phyloP scores from a whole-genome alignment of 1,140 invertebrate genomes.

The Paraescarpia echinospica region DNA sequence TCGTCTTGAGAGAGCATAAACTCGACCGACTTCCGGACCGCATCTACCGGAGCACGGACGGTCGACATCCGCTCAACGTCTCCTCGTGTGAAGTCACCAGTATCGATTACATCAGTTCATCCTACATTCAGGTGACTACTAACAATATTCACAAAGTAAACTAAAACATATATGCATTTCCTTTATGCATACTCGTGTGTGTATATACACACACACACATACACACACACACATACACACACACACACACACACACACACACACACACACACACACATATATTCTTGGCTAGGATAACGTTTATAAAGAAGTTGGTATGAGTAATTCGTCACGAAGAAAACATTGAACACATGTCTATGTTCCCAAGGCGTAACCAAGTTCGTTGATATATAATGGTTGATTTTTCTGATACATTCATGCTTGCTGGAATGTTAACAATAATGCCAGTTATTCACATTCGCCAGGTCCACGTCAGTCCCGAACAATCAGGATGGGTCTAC shows the following conservation, averaged over 20 bases:
- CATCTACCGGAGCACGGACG: slow-evolving; percentile 36
- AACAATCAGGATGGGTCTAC: slow-evolving; percentile 21
- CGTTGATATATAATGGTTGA: too few species aligned
- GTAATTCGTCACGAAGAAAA: too few species aligned
- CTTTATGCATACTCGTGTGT: background rate
- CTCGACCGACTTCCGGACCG: slow-evolving; percentile 33
- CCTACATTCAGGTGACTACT: slow-evolving; percentile 8
- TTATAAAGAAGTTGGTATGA: too few species aligned
- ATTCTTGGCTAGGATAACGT: too few species aligned
- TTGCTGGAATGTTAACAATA: background rate
- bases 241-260: too few species aligned
- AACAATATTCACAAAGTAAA: too few species aligned
- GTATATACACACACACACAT: too few species aligned
- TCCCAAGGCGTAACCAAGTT: too few species aligned
- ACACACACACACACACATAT: too few species aligned
- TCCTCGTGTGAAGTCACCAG: slow-evolving; percentile 16
- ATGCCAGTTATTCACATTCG: background rate
- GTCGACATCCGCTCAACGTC: slow-evolving; percentile 25
- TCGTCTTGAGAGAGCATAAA: slow-evolving; percentile 32
- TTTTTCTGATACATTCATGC: too few species aligned
- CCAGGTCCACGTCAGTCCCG: background rate
- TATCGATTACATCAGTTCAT: background rate
- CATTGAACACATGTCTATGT: too few species aligned
- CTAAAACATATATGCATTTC: background rate
- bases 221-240: too few species aligned